These are phyloP conservation scores for Ectobius pallidus DNA, from an alignment of 2,888 invertebrate species.

Conservation along the genomic window DNA sequence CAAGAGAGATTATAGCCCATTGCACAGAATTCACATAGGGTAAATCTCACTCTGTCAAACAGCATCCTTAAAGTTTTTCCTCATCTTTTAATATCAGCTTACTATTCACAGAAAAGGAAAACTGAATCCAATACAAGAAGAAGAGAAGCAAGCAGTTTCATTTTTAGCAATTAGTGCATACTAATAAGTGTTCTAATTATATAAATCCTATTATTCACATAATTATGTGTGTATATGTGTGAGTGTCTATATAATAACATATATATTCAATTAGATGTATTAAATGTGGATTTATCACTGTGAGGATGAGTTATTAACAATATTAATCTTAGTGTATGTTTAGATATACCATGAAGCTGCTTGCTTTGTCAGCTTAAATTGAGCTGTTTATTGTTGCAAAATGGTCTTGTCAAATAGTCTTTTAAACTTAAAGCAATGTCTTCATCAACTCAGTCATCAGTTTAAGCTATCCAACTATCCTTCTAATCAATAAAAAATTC, in stretches of 20 bases:
- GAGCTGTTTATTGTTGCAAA: conserved; percentile 15
- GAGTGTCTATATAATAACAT: conserved; percentile 22
- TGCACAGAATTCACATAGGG: too few relatives aligned
- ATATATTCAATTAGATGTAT: conserved; percentile 29
- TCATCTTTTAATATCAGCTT: too few relatives aligned
- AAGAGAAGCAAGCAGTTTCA: conserved; percentile 35
- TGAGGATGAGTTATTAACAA: conserved; percentile 29
- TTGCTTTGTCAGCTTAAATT: conserved; percentile 27
- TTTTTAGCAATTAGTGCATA: conserved; percentile 17
- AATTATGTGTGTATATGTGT: conserved; percentile 18
- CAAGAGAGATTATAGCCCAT: too few relatives aligned
- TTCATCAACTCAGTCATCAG: too few relatives aligned
- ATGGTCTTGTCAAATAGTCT: conserved; percentile 1
- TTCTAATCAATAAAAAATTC: too few relatives aligned
- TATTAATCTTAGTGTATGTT: conserved; percentile 30
- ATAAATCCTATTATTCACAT: conserved; percentile 34
- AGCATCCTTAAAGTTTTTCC: too few relatives aligned
- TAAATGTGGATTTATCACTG: conserved; percentile 36
- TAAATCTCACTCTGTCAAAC: too few relatives aligned
- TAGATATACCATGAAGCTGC: conserved; percentile 29
- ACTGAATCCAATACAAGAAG: too few relatives aligned
- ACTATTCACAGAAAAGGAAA: too few relatives aligned
- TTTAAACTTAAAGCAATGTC: too few relatives aligned
- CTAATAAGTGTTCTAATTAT: conserved; percentile 36
- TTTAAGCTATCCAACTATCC: too few relatives aligned